Evolutionary conservation across 2,888 invertebrate genomes (phyloP), one percentile per base, ranked within the genome.

Genomic region (Rhorus exstirpatorius): DNA sequence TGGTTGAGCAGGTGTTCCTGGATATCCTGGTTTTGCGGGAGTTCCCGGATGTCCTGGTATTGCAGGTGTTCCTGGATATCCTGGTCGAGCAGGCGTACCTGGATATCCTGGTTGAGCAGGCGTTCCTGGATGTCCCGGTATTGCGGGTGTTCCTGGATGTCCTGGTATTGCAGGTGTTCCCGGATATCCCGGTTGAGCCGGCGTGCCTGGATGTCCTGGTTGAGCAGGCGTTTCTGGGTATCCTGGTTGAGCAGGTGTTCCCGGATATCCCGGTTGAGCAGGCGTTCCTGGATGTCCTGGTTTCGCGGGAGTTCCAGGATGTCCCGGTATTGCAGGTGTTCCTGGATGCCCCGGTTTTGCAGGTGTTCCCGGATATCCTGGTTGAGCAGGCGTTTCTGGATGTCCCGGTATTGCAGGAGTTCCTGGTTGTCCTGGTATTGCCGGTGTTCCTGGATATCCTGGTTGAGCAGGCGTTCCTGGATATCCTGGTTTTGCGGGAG

Each of bases 1-100:
- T 55, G 89, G 90, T 24, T 87, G 89, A 19, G 93, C 90, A 2
- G 89, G 88, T 8, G 76, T 82, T 17, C 83, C 92, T 3, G 93
- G 93, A 21, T 72, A 21, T 0, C 81, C 84, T 41, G 86, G 83
- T 60, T 49, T 19, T 10, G 80, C 85, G 94, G 77, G 77, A 7
- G 38, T 68, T 19, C 61, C 71, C 41, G 83, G 83, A 21, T 19
- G 14, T 2, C 81, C 79, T 6, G 79, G 84, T 74, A 60, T 78
- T 70, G 58, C 95, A 94, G 70, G 94, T 94, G 78, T 91, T 92
- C 88, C 93, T 93, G 90, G 95, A 17, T 38, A 46, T 0, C 80
- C 81, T 2, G 84, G 82, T 0, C 41, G 19, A 12, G 65, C 71
- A 0, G 79, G 67, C 0, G 55, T 41, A 1, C 67, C 80, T 12